Base-by-base conservation (phyloP, 2,797 vertebrate species). In the Hippocampus kuda region DNA sequence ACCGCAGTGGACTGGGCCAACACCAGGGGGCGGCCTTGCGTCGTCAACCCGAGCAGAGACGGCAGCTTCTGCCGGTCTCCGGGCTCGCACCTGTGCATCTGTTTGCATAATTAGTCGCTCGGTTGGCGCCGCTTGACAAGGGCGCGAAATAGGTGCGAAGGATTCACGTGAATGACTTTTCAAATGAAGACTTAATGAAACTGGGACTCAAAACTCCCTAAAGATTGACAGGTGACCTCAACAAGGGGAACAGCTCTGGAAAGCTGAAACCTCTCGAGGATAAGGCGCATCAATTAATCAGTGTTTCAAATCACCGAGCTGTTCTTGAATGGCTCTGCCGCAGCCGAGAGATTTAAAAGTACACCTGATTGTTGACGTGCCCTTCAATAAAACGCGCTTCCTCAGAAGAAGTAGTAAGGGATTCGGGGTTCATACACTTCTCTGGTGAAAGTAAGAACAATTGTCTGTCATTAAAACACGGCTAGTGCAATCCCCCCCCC, bases 1-100 rank as follows among this genome's bases (percentile, higher is more conserved):
- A 88, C 83, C 74, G 71, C 76, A 66, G 74, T 81, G 82, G 82
- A 82, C 78, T 82, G 83, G 84, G 87, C 87, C 84, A 85, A 84
- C 87, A 84, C 84, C 65, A 87, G 88, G 77, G 81, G 86, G 86
- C 83, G 72, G 26, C 72, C 24, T 72, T 75, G 66, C 60, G 38
- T 48, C 12, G 15, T 63, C 42, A 72, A 74, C 67, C 61, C n/a
- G 54, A 24, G 20, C 22, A 30, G 26, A 68, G 54, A 66, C 49
- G 4, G 4, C 4, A 16, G 46, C 1, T 30, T 6, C 65, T 64
- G 27, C 27, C 68, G 68, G 71, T 73, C 72, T 70, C 42, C 54
- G 62, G 42, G 46, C 49, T 65, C 53, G 38, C 46, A 56, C 69
- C 68, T 44, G 60, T 53, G 62, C 34, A 20, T 68, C 67, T 62